A percentile compares a stretch with the other conserved stretches of the same genome.
These are phyloP conservation scores for Sus scrofa DNA, from an alignment of 2,113 vertebrate genomes.

Conservation along the genomic window T2T-Sscrofa CM000812.6:116454001-116454500, in stretches of 20 bases:
- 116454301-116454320: conserved; percentile 67
- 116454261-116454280: conserved; percentile 68
- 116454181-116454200: conserved; percentile 67
- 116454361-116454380: not conserved
- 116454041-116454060: conserved; percentile 16
- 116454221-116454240: conserved; percentile 42
- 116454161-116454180: conserved; percentile 57
- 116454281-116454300: conserved; percentile 73
- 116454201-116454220: conserved; percentile 53
- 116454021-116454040: conserved; percentile 1
- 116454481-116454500: not conserved
- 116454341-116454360: conserved; percentile 36
- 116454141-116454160: conserved; percentile 32
- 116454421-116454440: not conserved
- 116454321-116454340: conserved; percentile 56
- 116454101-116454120: conserved; percentile 67
- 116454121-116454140: conserved; percentile 58
- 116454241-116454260: conserved; percentile 61
- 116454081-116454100: conserved; percentile 68
- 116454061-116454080: conserved; percentile 66
- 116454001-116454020: not conserved
- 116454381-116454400: not conserved
- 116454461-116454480: not conserved
- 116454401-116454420: not conserved
- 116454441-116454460: not conserved